Base-by-base conservation (phyloP, 2,797 vertebrate species). In the Enteromius treurensis region DNA sequence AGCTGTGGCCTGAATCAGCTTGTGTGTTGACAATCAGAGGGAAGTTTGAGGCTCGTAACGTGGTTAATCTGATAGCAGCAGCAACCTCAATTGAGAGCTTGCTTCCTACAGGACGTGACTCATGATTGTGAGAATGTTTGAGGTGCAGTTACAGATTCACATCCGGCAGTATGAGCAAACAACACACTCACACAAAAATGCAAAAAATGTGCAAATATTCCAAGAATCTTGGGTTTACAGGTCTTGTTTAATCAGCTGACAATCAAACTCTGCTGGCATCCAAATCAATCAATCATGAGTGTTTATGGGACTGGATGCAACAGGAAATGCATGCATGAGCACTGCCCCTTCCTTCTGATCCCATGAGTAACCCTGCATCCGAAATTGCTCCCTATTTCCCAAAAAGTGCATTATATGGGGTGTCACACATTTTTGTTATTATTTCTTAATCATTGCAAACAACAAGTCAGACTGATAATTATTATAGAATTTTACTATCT, bases 61-160 rank as follows among this genome's bases (percentile, higher is more conserved):
- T 23, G 58, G 82, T 58, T 67, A 55, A 83, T 86, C 74, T 76
- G 78, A 82, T 34, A 71, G 80, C 62, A 62, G 69, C n/a, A 37
- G 62, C 34, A 62, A 84, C 75, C 62, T 21, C 49, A 67, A 83
- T 62, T 75, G 79, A 80, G 21, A 79, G 77, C 69, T 49, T 42
- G 34, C 82, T 88, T 88, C 84, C 86, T 78, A 80, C 70, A 60
- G 76, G 84, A 84, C 55, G 62, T 86, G 88, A 87, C 65, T 88
- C 82, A 86, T 26, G 21, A 68, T 37, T 60, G 14, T 37, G 26
- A 69, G 80, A 81, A 73, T 86, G 82, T 68, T 26, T 40, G 53
- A 85, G 60, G 73, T 60, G 62, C 17, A 49, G 29, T 60, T 60
- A 79, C 64, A 71, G 29, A 79, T 64, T 87, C 64, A 37, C n/a